These are phyloP conservation scores for Eurypyga helias DNA, from an alignment of 2,113 vertebrate species.

Conservation along the genomic window DNA sequence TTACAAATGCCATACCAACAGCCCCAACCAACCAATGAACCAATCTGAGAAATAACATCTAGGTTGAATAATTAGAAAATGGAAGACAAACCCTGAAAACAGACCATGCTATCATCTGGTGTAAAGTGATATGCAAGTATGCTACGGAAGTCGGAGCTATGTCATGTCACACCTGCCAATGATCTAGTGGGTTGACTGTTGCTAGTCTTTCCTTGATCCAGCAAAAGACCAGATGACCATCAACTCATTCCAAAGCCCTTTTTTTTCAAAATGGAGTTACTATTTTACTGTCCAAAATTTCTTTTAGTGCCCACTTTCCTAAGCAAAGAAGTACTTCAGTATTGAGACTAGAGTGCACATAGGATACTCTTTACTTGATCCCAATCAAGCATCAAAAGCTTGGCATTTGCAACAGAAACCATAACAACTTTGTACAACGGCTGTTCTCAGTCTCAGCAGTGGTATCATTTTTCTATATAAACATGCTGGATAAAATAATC, in stretches of 20 bases:
- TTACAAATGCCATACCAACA: neutral
- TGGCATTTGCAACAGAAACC: neutral
- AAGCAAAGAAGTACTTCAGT: neutral
- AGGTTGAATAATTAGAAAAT: neutral
- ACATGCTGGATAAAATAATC: neutral
- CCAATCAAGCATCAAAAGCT: neutral
- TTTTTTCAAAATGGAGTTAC: neutral
- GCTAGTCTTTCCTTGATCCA: neutral
- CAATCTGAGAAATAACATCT: neutral
- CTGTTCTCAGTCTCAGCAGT: neutral
- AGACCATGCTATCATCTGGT: neutral
- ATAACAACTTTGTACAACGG: neutral
- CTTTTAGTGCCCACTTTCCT: neutral
- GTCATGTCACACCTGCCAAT: neutral
- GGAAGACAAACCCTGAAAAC: neutral
- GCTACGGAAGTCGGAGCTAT: neutral
- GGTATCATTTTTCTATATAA: neutral
- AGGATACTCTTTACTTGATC: neutral
- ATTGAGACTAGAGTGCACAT: rapidly evolving
- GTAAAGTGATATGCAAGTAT: neutral
- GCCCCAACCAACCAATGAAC: neutral
- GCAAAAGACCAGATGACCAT: neutral
- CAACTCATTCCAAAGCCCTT: neutral
- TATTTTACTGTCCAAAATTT: neutral
- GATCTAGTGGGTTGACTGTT: neutral